Conservation (phyloP, 2,113 vertebrate species). For the Upupa epops region DNA sequence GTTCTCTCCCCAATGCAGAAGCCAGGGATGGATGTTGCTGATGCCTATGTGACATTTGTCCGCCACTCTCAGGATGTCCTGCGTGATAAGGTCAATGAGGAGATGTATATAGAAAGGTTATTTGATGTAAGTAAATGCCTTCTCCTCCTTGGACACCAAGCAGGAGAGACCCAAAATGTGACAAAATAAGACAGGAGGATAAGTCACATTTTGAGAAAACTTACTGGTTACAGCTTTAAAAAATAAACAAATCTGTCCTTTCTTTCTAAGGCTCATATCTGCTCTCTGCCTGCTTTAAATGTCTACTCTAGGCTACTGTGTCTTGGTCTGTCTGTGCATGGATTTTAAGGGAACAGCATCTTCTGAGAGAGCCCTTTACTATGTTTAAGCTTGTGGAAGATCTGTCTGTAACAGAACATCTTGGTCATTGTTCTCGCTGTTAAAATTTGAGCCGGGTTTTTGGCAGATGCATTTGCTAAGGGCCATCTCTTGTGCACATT, state of each 20-base stretch:
- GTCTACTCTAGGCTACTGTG: slow-evolving; percentile 76
- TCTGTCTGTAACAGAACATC: slow-evolving; percentile 58
- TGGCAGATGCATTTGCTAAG: background rate
- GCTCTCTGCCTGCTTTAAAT: slow-evolving; percentile 79
- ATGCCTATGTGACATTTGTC: slow-evolving; percentile 97
- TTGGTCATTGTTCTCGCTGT: slow-evolving; percentile 58
- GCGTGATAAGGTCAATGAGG: slow-evolving; percentile 99
- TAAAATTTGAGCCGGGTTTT: slow-evolving; percentile 46
- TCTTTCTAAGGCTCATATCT: slow-evolving; percentile 73
- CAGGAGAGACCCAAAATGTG: slow-evolving; percentile 97
- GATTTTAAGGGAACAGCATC: slow-evolving; percentile 24
- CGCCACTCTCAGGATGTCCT: slow-evolving; percentile 99
- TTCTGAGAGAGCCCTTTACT: slow-evolving; percentile 47
- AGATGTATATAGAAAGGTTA: slow-evolving; percentile 99
- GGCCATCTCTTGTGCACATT: background rate
- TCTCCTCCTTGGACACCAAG: slow-evolving; percentile 89
- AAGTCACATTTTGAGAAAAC: slow-evolving; percentile 98
- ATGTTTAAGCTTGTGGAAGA: slow-evolving; percentile 48
- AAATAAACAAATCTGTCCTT: slow-evolving; percentile 69
- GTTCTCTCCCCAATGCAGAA: slow-evolving; percentile 82
- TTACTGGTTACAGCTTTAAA: slow-evolving; percentile 67
- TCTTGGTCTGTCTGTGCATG: slow-evolving; percentile 78
- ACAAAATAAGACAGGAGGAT: slow-evolving; percentile 99
- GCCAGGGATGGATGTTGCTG: slow-evolving; percentile 97
- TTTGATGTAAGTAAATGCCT: slow-evolving; percentile 99